phyloP scores from a whole-genome alignment of 2,797 vertebrate species.

The Garrulus glandarius region DNA sequence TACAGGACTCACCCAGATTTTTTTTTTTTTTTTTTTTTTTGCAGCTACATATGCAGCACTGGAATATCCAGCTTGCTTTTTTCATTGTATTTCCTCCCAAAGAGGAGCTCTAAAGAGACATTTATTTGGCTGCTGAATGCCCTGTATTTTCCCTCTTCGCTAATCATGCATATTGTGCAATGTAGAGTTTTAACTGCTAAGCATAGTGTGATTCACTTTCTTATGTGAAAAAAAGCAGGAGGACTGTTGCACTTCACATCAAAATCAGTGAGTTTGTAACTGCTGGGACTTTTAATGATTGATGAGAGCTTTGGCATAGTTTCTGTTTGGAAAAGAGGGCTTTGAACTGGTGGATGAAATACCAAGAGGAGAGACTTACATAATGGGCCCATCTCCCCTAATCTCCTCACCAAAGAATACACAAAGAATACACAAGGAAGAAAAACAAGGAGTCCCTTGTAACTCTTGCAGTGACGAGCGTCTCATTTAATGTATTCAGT shows the following conservation, averaged over 20 bases:
- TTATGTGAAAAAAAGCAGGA: not conserved
- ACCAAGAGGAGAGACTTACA: slow-evolving; percentile 29
- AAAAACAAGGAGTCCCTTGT: slow-evolving; percentile 55
- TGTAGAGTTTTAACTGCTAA: slow-evolving; percentile 36
- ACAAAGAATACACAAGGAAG: slow-evolving; percentile 36
- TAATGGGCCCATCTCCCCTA: slow-evolving; percentile 19
- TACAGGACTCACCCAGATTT: not conserved
- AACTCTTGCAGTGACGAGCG: slow-evolving; percentile 40
- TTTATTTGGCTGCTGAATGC: slow-evolving; percentile 14
- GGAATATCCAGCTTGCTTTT: not conserved
- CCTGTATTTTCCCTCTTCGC: slow-evolving; percentile 22
- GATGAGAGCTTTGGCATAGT: slow-evolving; percentile 54
- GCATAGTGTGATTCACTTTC: slow-evolving; percentile 16
- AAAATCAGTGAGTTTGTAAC: slow-evolving; percentile 52
- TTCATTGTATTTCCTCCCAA: slow-evolving; percentile 24
- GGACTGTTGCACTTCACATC: not conserved
- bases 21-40: not conserved
- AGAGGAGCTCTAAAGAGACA: slow-evolving; percentile 1
- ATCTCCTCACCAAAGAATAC: slow-evolving; percentile 45
- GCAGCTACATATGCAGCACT: not conserved
- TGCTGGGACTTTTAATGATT: slow-evolving; percentile 58
- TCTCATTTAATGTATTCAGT: slow-evolving; percentile 69
- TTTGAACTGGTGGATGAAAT: slow-evolving; percentile 51
- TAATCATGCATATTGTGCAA: slow-evolving; percentile 17
- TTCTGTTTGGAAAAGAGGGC: slow-evolving; percentile 57